phyloP scores from a whole-genome alignment of 1,140 invertebrate genomes.

The Aphelenchoides fujianensis region DNA sequence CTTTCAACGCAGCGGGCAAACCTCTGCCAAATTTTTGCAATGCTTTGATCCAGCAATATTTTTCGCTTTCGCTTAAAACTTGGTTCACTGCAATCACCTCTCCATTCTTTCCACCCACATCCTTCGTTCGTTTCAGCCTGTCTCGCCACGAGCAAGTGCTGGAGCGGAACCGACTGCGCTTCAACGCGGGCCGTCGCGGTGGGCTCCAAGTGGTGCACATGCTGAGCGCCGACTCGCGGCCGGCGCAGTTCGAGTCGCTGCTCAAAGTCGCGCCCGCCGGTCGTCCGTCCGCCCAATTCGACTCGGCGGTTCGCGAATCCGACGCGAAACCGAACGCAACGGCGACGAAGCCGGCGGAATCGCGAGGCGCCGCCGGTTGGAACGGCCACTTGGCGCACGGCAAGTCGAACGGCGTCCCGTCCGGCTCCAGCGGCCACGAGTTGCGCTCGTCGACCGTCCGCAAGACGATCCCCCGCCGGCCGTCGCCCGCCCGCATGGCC shows the following conservation, averaged over 20 bases:
- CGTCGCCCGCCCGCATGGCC: not conserved
- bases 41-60: too few species aligned
- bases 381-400: not conserved
- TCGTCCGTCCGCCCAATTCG: not conserved
- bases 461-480: not conserved
- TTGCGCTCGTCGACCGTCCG: not conserved
- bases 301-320: not conserved
- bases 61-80: too few species aligned
- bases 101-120: not conserved
- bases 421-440: too few species aligned
- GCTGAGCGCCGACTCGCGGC: not conserved
- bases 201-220: not conserved
- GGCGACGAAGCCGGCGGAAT: not conserved
- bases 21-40: too few species aligned
- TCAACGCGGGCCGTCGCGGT: not conserved
- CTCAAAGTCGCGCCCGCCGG: not conserved
- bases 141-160: conserved; percentile 3
- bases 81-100: too few species aligned
- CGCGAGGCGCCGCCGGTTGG: not conserved
- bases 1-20: too few species aligned
- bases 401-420: too few species aligned
- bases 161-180: conserved; percentile 6
- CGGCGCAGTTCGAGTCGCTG: not conserved
- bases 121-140: not conserved
- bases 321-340: not conserved